Evolutionary conservation across 2,888 invertebrate genomes (phyloP).

Genomic region (Blastobasis lacticolella): DNA sequence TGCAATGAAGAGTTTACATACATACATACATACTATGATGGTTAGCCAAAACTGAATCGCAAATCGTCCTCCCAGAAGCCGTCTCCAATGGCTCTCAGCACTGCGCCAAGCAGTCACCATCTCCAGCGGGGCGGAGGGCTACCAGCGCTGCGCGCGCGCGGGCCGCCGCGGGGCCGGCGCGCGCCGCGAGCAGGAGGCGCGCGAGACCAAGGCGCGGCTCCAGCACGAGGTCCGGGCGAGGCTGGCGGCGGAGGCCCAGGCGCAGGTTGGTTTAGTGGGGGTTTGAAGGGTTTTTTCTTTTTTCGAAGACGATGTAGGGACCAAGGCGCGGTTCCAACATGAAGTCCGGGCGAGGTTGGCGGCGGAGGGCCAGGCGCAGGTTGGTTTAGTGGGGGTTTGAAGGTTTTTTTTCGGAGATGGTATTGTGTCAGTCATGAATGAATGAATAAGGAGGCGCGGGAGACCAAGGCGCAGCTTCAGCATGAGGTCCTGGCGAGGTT

Average conservation of each 20-base stretch:
- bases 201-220: constrained; percentile 76
- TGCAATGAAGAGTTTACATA: too few relatives aligned
- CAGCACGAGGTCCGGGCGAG: constrained; percentile 79
- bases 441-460: too few relatives aligned
- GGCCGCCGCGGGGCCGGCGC: constrained; percentile 70
- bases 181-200: constrained; percentile 70
- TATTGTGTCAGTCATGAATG: too few relatives aligned
- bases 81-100: constrained; percentile 85
- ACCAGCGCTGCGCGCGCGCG: constrained; percentile 76
- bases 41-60: too few relatives aligned
- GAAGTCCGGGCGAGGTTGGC: constrained; percentile 77
- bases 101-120: constrained; percentile 81
- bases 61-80: constrained; percentile 74
- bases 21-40: too few relatives aligned
- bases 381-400: constrained; percentile 23
- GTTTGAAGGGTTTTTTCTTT: too few relatives aligned
- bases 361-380: constrained; percentile 73
- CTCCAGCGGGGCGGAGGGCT: constrained; percentile 80
- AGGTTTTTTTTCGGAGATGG: too few relatives aligned
- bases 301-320: constrained; percentile 23
- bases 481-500: constrained; percentile 77
- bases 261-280: constrained; percentile 45
- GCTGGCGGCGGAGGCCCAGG: constrained; percentile 72
- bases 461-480: constrained; percentile 76
- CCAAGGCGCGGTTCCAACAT: constrained; percentile 76